phyloP scores from a whole-genome alignment of 1,140 invertebrate genomes.

The Lysiphlebus fabarum region DNA sequence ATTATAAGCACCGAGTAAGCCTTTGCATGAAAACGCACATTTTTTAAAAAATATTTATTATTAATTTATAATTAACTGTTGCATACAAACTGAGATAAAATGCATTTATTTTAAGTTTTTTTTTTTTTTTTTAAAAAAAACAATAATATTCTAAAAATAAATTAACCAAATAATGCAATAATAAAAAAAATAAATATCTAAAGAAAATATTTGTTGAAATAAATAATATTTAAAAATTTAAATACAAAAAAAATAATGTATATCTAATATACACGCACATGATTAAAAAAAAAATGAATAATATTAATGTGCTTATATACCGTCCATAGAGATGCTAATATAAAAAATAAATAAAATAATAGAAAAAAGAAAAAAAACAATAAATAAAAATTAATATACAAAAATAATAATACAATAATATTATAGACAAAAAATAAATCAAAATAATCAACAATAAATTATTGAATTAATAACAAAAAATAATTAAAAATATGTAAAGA shows the following conservation, averaged over 20 bases:
- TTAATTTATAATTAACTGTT: neutral
- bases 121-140: neutral
- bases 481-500: too few species aligned
- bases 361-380: too few species aligned
- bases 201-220: neutral
- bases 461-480: neutral
- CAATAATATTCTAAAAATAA: neutral
- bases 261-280: conserved; percentile 11
- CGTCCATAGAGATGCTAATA: conserved; percentile 20
- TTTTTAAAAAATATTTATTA: conserved; percentile 16
- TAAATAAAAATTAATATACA: neutral
- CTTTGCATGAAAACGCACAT: conserved; percentile 24
- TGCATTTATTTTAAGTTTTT: too few species aligned
- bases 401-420: neutral
- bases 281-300: conserved; percentile 15
- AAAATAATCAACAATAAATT: conserved; percentile 12
- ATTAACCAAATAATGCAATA: neutral
- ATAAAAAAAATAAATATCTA: neutral
- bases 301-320: conserved; percentile 20
- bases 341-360: neutral
- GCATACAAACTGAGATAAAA: too few species aligned
- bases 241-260: too few species aligned
- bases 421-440: conserved; percentile 1
- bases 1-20: conserved; percentile 18
- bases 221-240: too few species aligned